Base-by-base conservation (phyloP, 2,797 vertebrate species). In the Apodemus agrarius region DNA sequence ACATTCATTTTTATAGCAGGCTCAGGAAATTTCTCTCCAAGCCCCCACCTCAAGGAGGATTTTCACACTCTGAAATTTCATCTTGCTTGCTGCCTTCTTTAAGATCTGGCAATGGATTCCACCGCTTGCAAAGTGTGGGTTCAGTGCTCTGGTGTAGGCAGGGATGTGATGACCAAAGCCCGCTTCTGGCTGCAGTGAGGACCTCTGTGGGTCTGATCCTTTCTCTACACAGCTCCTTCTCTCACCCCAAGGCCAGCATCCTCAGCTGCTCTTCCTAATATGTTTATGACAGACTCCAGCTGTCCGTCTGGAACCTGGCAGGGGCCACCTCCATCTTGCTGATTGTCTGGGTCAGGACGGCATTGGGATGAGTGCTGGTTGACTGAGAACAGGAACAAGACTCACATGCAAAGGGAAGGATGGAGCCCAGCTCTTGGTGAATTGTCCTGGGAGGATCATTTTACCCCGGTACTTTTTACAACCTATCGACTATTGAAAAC, bases 1-100 rank as follows among this genome's bases (percentile, higher is more conserved):
- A 95, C 92, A 75, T 90, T 95, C 61, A 11, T 78, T 95, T 96
- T 90, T 67, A 61, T 2, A 88, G 92, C 89, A 84, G 67, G 67
- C 54, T 85, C 0, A 3, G 89, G 84, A 90, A 89, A 63, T 67
- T 29, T 24, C 63, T 80, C 24, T 31, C 40, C n/a, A 61, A 46
- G 7, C 8, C 40, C 34, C 29, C 11, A 4, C 78, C 49, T 9
- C 4, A 22, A 69, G 49, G 59, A 80, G 14, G 84, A 72, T 54
- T 54, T 86, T 87, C 65, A 85, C 19, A 24, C 63, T 49, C 63
- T 85, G 65, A 85, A 85, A 14, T 46, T 6, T 67, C 12, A n/a
- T 49, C 63, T 85, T 85, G 40, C 61, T 22, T 67, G 24, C 43
- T 85, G 61, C n/a, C 61, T 85, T 85, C 83, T 85, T 67, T n/a